phyloP scores from a whole-genome alignment of 2,113 vertebrate genomes.

The Argyrosomus japonicus region DNA sequence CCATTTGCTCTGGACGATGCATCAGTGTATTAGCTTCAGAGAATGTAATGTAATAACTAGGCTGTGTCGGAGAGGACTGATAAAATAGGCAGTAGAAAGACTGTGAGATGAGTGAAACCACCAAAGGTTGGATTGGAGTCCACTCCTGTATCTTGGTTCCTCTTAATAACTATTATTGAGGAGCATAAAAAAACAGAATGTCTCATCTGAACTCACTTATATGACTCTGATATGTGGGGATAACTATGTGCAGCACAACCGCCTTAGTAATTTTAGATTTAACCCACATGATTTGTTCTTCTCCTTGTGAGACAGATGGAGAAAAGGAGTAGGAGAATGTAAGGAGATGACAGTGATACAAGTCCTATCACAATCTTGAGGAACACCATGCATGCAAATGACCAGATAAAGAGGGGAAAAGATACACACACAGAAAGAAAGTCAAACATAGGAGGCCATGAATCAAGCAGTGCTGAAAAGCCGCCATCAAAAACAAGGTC shows the following conservation, averaged over 20 bases:
- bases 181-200: constrained; percentile 1
- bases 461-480: constrained; percentile 58
- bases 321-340: background rate
- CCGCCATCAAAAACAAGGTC: constrained; percentile 40
- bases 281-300: background rate
- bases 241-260: constrained; percentile 1
- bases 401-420: constrained; percentile 22
- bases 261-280: background rate
- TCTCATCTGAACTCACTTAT: constrained; percentile 7
- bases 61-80: constrained; percentile 13
- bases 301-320: background rate
- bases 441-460: constrained; percentile 23
- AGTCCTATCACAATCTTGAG: constrained; percentile 17
- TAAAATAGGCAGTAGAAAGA: constrained; percentile 14
- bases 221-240: background rate
- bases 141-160: background rate
- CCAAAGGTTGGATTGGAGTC: background rate
- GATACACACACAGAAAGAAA: constrained; percentile 25
- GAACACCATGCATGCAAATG: constrained; percentile 43
- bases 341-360: constrained; percentile 32
- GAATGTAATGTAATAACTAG: constrained; percentile 30
- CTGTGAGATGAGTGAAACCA: constrained; percentile 8
- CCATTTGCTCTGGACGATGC: constrained; percentile 18
- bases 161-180: constrained; percentile 4
- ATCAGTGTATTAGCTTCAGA: constrained; percentile 26